A percentile compares a stretch with the other conserved stretches of the same genome.
These are phyloP conservation scores for Mustela nigripes DNA, from an alignment of 2,113 vertebrate species.

Conservation along the genomic window DNA sequence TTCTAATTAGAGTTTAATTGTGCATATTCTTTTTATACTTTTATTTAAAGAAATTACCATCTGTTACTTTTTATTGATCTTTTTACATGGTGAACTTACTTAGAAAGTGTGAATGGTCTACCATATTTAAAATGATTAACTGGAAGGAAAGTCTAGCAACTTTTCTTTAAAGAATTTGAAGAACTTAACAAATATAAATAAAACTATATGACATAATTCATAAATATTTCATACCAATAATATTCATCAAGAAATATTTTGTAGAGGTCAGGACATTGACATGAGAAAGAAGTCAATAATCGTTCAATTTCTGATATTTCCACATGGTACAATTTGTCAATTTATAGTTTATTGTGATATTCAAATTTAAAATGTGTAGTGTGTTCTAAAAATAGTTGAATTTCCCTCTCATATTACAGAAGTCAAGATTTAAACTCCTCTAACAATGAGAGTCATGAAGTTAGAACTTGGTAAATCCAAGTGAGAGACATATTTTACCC, in stretches of 20 bases:
- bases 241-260: not conserved
- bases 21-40: not conserved
- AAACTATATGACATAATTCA: not conserved
- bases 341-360: not conserved
- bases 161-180: not conserved
- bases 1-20: slow-evolving; percentile 43
- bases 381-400: not conserved
- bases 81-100: not conserved
- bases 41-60: not conserved
- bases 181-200: not conserved
- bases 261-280: fast-evolving
- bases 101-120: not conserved
- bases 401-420: not conserved
- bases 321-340: not conserved
- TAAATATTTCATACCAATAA: not conserved
- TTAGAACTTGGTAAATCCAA: not conserved
- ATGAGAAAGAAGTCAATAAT: not conserved
- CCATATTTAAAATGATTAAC: not conserved
- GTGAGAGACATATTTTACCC: not conserved
- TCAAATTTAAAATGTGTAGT: not conserved
- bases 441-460: not conserved
- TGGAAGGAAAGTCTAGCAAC: not conserved
- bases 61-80: not conserved
- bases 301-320: not conserved
- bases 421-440: not conserved